Conservation (phyloP, 37 sponge, comb jelly and placozoan genomes). For the Agelas oroides region DNA sequence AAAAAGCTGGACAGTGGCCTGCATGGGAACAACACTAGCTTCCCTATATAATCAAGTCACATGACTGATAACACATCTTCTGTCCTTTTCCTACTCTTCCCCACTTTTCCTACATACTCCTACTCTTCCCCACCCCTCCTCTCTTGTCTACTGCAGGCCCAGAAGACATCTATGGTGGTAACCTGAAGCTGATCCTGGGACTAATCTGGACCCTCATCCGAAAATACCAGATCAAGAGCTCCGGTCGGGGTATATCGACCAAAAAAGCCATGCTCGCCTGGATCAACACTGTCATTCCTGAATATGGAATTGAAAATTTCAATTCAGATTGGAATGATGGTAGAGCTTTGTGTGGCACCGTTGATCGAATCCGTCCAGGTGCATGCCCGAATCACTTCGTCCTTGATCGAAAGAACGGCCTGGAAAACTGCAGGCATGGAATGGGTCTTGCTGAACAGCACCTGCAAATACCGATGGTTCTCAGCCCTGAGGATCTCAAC, state of each 20-base stretch:
- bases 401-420: constrained; percentile 53
- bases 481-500: constrained; percentile 79
- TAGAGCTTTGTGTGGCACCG: constrained; percentile 66
- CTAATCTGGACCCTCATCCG: constrained; percentile 95
- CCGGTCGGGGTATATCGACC: constrained; percentile 67
- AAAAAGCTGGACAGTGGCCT: too few relatives aligned
- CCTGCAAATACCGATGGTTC: constrained; percentile 76
- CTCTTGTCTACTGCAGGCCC: constrained; percentile 42
- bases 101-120: background rate
- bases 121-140: background rate
- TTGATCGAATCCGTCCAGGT: constrained; percentile 72
- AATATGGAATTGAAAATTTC: constrained; percentile 77
- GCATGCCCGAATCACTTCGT: constrained; percentile 81
- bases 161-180: constrained; percentile 90
- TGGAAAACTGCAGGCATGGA: constrained; percentile 77
- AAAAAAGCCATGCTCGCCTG: constrained; percentile 90
- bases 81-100: background rate
- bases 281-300: constrained; percentile 85
- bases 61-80: too few relatives aligned
- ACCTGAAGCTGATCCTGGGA: constrained; percentile 94
- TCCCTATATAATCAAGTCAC: constrained; percentile 86
- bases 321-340: constrained; percentile 91
- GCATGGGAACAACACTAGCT: too few relatives aligned
- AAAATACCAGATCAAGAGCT: constrained; percentile 87
- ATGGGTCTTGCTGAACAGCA: constrained; percentile 76